Conservation (phyloP, 2,797 vertebrate genomes). For the Rhinophrynus dorsalis region DNA sequence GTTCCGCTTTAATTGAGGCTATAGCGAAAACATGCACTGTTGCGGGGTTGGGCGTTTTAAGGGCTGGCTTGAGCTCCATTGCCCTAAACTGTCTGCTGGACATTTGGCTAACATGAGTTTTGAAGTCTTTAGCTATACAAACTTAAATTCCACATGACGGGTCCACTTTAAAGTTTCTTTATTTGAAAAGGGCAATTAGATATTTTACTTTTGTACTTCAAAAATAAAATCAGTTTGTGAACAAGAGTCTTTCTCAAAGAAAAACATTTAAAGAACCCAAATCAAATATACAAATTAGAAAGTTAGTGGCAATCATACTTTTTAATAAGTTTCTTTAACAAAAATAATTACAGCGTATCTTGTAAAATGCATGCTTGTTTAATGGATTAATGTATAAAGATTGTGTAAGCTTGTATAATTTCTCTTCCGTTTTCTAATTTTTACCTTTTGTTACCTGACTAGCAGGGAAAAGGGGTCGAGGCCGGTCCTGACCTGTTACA, state of each 20-base stretch:
- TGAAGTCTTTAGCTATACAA: too few relatives aligned
- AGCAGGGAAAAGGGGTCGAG: slow-evolving; percentile 95
- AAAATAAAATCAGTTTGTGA: slow-evolving; percentile 72
- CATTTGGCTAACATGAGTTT: too few relatives aligned
- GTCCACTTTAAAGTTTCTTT: too few relatives aligned
- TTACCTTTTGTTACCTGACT: slow-evolving; percentile 98
- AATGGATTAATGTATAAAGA: slow-evolving; percentile 28
- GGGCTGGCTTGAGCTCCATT: too few relatives aligned
- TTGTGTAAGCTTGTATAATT: background rate
- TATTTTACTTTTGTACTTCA: slow-evolving; percentile 41
- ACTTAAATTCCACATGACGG: too few relatives aligned
- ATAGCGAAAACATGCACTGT: too few relatives aligned
- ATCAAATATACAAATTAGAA: slow-evolving; percentile 52
- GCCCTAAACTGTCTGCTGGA: too few relatives aligned
- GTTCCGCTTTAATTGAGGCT: too few relatives aligned
- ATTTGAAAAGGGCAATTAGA: too few relatives aligned
- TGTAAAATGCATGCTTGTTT: slow-evolving; percentile 31
- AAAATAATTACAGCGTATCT: slow-evolving; percentile 11
- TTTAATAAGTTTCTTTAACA: slow-evolving; percentile 59
- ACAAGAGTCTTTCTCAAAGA: slow-evolving; percentile 50
- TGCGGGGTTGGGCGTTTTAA: too few relatives aligned
- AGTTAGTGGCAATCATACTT: slow-evolving; percentile 62
- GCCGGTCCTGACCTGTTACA: slow-evolving; percentile 90
- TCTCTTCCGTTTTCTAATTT: slow-evolving; percentile 78
- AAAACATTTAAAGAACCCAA: slow-evolving; percentile 41